A percentile compares a stretch with the other conserved stretches of the same genome.
These are phyloP conservation scores for Argya squamiceps DNA, from an alignment of 2,797 vertebrate species.

Conservation along the genomic window DNA sequence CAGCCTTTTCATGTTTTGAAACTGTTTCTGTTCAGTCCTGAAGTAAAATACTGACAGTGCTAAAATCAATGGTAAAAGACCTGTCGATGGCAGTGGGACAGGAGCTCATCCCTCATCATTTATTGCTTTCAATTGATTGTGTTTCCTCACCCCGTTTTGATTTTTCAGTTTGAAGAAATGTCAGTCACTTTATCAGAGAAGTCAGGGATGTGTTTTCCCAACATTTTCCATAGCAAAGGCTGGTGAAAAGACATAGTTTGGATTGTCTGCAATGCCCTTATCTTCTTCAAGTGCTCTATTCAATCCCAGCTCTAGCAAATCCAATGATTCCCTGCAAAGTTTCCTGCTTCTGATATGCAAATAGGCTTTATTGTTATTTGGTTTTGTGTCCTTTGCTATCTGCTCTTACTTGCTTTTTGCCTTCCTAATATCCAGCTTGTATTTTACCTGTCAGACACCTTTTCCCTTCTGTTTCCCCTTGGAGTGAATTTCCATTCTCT, in stretches of 20 bases:
- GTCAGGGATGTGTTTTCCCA: not conserved
- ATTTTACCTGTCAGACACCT: not conserved
- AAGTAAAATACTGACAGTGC: not conserved
- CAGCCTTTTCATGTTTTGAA: not conserved
- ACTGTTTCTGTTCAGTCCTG: not conserved
- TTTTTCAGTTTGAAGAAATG: slow-evolving; percentile 23
- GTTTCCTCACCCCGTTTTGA: not conserved
- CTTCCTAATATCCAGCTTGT: not conserved
- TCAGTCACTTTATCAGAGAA: not conserved
- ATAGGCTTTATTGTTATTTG: not conserved
- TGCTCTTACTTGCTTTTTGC: not conserved
- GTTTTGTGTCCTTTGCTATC: not conserved
- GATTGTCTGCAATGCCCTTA: not conserved
- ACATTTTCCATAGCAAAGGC: not conserved
- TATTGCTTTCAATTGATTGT: slow-evolving; percentile 9
- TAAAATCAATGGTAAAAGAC: not conserved
- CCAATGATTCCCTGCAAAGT: not conserved
- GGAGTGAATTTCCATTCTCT: slow-evolving; percentile 2
- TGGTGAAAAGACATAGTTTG: not conserved
- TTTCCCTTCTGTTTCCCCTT: not conserved
- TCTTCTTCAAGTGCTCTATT: not conserved
- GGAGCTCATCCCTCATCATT: slow-evolving; percentile 2
- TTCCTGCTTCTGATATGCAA: slow-evolving; percentile 1
- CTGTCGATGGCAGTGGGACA: not conserved
- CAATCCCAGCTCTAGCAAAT: not conserved